Conservation (phyloP, 2,113 vertebrate species). For the Lipotes vexillifer region DNA sequence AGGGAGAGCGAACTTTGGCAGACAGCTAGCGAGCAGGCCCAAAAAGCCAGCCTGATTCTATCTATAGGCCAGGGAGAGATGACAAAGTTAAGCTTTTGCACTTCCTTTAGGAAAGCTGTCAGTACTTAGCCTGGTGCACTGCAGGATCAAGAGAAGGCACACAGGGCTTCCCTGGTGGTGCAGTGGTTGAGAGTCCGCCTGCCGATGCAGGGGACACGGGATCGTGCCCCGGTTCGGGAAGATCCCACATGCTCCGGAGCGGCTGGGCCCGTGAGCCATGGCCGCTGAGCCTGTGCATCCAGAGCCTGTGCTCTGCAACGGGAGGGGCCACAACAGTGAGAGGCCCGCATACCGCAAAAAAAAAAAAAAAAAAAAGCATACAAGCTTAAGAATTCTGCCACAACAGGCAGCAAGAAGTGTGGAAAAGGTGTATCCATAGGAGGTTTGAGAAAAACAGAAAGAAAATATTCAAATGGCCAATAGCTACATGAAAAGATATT, state of each 20-base stretch:
- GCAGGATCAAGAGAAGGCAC: background rate
- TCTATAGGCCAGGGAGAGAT: background rate
- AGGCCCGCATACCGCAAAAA: too few relatives aligned
- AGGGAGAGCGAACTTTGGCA: background rate
- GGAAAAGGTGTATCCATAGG: background rate
- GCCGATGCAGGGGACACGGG: too few relatives aligned
- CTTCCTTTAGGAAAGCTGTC: background rate
- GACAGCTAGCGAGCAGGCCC: background rate
- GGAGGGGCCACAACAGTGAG: too few relatives aligned
- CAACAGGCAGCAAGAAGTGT: background rate
- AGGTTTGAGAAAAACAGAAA: background rate
- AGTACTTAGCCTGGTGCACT: background rate
- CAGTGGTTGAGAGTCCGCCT: too few relatives aligned
- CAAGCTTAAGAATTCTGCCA: background rate
- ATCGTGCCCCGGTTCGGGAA: too few relatives aligned
- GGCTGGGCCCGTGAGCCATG: too few relatives aligned
- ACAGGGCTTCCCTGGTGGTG: too few relatives aligned
- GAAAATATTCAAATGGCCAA: too few relatives aligned
- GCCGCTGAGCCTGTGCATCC: too few relatives aligned
- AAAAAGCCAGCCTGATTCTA: background rate
- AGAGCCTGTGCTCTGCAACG: too few relatives aligned
- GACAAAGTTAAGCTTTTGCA: background rate
- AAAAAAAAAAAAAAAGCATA: too few relatives aligned
- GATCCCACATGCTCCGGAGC: too few relatives aligned
- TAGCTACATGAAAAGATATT: background rate